Percentiles rank a stretch among this genome's conserved stretches.
These are phyloP conservation scores for Acanthopagrus latus DNA, from an alignment of 2,797 vertebrate species.

Conservation along the genomic window DNA sequence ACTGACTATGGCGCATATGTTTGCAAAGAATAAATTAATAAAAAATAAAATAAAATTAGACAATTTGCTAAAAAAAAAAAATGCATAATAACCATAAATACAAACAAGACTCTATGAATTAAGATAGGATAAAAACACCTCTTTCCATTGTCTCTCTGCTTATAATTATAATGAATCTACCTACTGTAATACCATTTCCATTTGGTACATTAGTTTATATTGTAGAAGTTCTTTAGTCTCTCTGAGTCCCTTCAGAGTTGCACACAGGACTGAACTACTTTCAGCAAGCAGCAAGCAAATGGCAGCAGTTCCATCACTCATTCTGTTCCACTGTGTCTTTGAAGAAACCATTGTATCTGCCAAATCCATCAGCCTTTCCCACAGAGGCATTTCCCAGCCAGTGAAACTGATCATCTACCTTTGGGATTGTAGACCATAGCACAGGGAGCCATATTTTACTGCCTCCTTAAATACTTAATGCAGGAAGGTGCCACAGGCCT, in stretches of 20 bases:
- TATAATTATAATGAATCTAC: not conserved
- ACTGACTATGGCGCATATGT: no score
- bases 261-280: slow-evolving; percentile 28
- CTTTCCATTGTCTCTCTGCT: not conserved
- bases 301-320: slow-evolving; percentile 73
- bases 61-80: not conserved
- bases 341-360: slow-evolving; percentile 78
- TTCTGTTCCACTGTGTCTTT: slow-evolving; percentile 72
- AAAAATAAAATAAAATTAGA: not conserved
- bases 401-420: slow-evolving; percentile 84
- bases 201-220: slow-evolving; percentile 8
- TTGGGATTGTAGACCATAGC: slow-evolving; percentile 68
- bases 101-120: not conserved
- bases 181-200: not conserved
- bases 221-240: not conserved
- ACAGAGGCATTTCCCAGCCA: slow-evolving; percentile 76
- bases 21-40: not conserved
- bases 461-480: slow-evolving; percentile 84
- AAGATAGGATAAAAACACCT: not conserved
- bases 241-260: slow-evolving; percentile 55
- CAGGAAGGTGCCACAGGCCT: slow-evolving; percentile 73
- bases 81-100: not conserved
- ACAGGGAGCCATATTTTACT: slow-evolving; percentile 77
- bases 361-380: slow-evolving; percentile 81
- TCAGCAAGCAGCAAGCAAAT: slow-evolving; percentile 62